Evolutionary conservation across 2,113 vertebrate genomes (phyloP), one percentile per base, ranked within the genome.

Genomic region (Lates calcarifer): DNA sequence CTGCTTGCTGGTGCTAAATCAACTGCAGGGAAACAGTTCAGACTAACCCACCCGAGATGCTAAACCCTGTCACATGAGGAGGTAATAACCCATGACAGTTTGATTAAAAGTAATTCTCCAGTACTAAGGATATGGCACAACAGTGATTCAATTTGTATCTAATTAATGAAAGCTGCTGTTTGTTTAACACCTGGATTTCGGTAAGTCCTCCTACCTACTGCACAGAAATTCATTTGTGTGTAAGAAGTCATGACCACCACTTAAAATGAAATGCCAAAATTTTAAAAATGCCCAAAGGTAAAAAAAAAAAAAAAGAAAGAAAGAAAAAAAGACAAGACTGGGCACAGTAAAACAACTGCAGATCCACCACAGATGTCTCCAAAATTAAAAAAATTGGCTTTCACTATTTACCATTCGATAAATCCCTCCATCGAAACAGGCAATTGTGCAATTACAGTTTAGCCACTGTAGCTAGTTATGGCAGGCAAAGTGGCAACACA

Each of bases 21-120:
- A 74, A 66, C 66, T 47, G 41, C 37, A 75, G 71, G 56, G 71
- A n/a, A 64, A 35, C 2, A 1, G 55, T 65, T 72, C 35, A 17
- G 63, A 75, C 35, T 3, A 81, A 79, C 29, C 60, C 61, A 62
- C 77, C 62, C 1, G 70, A 77, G 82, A 76, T 26, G 60, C 26
- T 79, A 53, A 63, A 75, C 68, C 55, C 39, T 33, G 74, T 79
- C 86, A 69, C 22, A 47, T 17, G 45, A 67, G 71, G 58, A 76
- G 67, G 41, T 77, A 86, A 89, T 85, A 88, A 58, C 51, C 49
- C 39, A 8, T 80, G 91, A 91, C 88, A 88, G 64, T 78, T 91
- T 87, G 84, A 91, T 90, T 91, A 91, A 92, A 92, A 91, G 78
- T 60, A 62, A 64, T 31, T 64, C 67, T 51, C 31, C 11, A 66